These are phyloP conservation scores for Acholoe squamosa DNA, from an alignment of 2,888 invertebrate genomes.

Conservation along the genomic window DNA sequence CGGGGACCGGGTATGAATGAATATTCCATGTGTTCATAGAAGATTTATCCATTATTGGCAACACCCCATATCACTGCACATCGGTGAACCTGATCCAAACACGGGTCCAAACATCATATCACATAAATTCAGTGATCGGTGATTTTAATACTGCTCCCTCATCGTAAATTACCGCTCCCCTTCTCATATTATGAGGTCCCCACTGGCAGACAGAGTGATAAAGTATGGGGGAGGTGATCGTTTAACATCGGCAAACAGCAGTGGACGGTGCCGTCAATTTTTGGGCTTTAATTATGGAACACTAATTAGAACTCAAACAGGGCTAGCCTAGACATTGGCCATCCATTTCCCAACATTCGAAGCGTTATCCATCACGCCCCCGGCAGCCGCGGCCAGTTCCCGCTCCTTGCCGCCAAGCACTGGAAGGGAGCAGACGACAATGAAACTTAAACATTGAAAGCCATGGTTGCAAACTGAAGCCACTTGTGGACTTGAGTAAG, in stretches of 20 bases:
- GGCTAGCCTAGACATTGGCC: conserved; percentile 11
- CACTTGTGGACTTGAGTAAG: no score
- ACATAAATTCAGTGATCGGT: conserved; percentile 30
- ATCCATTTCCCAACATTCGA: conserved; percentile 10
- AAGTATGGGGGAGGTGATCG: neutral
- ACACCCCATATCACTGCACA: no score
- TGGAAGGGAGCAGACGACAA: no score
- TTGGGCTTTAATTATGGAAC: conserved; percentile 45
- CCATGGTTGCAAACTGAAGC: no score
- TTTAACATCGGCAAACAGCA: conserved; percentile 40
- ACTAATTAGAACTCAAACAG: conserved; percentile 56
- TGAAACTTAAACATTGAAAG: no score
- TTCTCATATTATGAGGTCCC: neutral
- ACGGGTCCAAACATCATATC: neutral
- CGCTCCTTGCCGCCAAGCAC: neutral
- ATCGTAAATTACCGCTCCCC: neutral
- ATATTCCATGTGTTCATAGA: no score
- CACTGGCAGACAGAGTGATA: neutral
- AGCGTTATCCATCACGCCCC: conserved; percentile 1
- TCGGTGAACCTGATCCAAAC: no score
- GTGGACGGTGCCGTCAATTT: conserved; percentile 42
- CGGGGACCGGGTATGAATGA: no score
- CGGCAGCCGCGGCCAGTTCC: neutral
- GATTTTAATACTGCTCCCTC: neutral
- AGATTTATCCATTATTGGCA: no score